Evolutionary conservation across 2,888 invertebrate genomes (phyloP), one percentile per base, ranked within the genome.

Genomic region (Eudasyphora cyanicolor): DNA sequence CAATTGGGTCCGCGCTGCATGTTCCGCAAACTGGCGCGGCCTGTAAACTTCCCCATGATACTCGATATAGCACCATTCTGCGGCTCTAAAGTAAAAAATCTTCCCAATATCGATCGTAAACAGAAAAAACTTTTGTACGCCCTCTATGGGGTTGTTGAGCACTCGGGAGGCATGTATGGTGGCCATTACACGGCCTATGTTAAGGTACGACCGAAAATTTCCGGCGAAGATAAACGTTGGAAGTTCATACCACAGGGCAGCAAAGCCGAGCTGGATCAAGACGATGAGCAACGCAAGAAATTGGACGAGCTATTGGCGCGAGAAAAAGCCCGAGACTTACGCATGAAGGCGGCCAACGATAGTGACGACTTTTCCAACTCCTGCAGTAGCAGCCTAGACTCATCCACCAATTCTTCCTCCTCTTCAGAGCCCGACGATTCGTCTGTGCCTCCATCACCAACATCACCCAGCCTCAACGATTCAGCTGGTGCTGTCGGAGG

Each of bases 81-180:
- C 90, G 96, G 97, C 79, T 93, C 94, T 87, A 94, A 94, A 88
- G 92, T 94, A 21, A 93, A 93, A 87, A 94, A 94, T 87, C 91
- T 95, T 77, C 94, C 95, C 17, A 94, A 94, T 85, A 94, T 94
- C 24, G 90, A 92, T 71, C 93, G 93, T n/a, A 94, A 94, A 10
- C 95, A 95, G 89, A 94, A 93, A 86, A 94, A 94, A 89, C 92
- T 98, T 49, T 92, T 97, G 32, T 99, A 99, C 91, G 95, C 97
- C 0, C 93, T 99, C 74, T 99, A 98, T 89, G 99, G 98, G 0
- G 95, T 99, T 0, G 98, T 99, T 2, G 98, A 98, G 89, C 99
- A 99, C 90, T 96, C 96, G 75, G 99, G 99, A 0, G 95, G 96
- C 3, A 95, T 99, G 91, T 96, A 96, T 89, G 97, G 98, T 2